Evolutionary conservation across 37 sponge, comb jelly and placozoan species (phyloP).

Genomic region (Amphimedon queenslandica): DNA sequence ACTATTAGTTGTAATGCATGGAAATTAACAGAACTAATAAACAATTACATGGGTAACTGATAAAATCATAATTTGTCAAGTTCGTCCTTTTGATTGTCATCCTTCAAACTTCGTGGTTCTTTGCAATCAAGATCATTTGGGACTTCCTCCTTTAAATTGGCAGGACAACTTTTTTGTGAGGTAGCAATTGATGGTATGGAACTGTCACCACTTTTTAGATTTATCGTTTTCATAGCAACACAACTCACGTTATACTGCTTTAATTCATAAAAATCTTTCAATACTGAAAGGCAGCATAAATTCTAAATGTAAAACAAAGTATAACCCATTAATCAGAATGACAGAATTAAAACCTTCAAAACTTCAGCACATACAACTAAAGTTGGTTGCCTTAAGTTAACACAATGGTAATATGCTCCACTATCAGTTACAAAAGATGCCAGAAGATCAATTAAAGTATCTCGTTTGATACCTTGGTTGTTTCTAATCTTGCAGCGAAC

Average conservation of each 20-base stretch:
- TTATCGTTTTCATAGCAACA: too few relatives aligned
- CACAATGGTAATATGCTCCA: constrained; percentile 50
- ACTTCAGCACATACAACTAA: constrained; percentile 66
- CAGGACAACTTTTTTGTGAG: too few relatives aligned
- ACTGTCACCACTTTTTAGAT: neutral
- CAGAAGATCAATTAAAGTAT: constrained; percentile 55
- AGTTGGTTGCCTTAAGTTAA: constrained; percentile 66
- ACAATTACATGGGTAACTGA: too few relatives aligned
- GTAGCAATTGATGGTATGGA: neutral
- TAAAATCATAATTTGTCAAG: too few relatives aligned
- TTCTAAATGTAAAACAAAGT: constrained; percentile 21
- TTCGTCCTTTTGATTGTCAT: too few relatives aligned
- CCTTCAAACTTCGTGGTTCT: too few relatives aligned
- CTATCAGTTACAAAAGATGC: constrained; percentile 58
- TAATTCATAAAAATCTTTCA: constrained; percentile 71
- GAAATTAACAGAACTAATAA: too few relatives aligned
- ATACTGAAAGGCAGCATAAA: constrained; percentile 66
- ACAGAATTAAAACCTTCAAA: constrained; percentile 33
- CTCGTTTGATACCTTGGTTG: constrained; percentile 44
- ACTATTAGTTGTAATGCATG: too few relatives aligned
- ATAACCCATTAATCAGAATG: too few relatives aligned
- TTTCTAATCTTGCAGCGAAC: constrained; percentile 53
- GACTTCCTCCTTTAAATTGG: too few relatives aligned
- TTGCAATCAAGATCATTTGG: too few relatives aligned
- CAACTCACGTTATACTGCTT: constrained; percentile 80